Evolutionary conservation across 2,888 invertebrate genomes (phyloP).

Genomic region (Trachelus iudaicus): DNA sequence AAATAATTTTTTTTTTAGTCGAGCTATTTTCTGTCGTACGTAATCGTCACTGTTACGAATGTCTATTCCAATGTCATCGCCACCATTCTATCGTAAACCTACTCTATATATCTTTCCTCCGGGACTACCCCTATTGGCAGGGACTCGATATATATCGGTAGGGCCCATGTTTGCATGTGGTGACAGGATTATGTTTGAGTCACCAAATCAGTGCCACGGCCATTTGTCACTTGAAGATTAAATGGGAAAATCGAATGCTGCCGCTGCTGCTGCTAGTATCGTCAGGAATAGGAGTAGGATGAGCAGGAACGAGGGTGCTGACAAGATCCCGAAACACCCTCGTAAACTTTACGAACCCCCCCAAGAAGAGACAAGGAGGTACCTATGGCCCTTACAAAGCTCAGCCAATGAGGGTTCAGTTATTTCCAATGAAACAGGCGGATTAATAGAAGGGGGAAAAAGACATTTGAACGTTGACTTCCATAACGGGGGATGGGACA

Average conservation of each 20-base stretch:
- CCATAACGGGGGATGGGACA: neutral
- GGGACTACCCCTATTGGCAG: slow-evolving; percentile 7
- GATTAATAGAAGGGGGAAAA: neutral
- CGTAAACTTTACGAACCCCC: neutral
- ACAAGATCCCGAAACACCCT: slow-evolving; percentile 10
- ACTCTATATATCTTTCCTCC: slow-evolving; percentile 23
- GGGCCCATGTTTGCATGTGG: slow-evolving; percentile 55
- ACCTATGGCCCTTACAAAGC: neutral
- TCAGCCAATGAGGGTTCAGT: neutral
- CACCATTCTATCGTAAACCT: neutral
- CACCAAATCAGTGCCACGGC: slow-evolving; percentile 57
- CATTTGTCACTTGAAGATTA: slow-evolving; percentile 63
- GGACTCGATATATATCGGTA: slow-evolving; percentile 39
- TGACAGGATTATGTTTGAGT: slow-evolving; percentile 59
- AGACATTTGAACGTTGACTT: neutral
- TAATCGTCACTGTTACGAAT: neutral
- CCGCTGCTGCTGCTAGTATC: slow-evolving; percentile 30
- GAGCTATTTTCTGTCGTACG: neutral
- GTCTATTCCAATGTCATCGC: neutral
- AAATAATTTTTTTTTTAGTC: neutral
- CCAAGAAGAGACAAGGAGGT: neutral
- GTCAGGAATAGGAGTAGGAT: slow-evolving; percentile 14
- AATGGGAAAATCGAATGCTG: slow-evolving; percentile 55
- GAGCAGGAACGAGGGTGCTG: slow-evolving; percentile 27
- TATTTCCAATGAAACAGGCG: neutral